These are phyloP conservation scores for Distichodus sexfasciatus DNA, from an alignment of 2,797 vertebrate species.

Conservation along the genomic window DNA sequence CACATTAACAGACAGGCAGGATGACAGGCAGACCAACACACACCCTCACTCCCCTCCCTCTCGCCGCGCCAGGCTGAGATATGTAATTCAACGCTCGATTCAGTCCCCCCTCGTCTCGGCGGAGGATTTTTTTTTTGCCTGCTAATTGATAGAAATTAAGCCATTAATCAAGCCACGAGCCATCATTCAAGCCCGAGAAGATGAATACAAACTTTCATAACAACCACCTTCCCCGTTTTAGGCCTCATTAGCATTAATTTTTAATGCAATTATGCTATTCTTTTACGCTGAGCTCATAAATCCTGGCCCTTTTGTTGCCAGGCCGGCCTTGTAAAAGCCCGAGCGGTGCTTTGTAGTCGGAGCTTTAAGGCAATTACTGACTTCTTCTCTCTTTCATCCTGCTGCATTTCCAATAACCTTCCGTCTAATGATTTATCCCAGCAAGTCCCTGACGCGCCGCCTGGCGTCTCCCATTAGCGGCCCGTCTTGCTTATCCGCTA, in stretches of 20 bases:
- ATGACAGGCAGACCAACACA: too few species aligned
- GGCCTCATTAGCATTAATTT: slow-evolving; percentile 99
- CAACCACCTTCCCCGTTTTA: slow-evolving; percentile 99
- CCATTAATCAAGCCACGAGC: slow-evolving; percentile 99
- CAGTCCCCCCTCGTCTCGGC: slow-evolving; percentile 85
- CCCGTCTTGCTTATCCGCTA: slow-evolving; percentile 54
- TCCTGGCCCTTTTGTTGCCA: slow-evolving; percentile 99
- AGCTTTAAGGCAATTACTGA: slow-evolving; percentile 99
- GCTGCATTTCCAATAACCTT: slow-evolving; percentile 90
- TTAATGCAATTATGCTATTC: slow-evolving; percentile 99
- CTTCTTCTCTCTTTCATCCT: slow-evolving; percentile 87
- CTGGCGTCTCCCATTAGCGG: slow-evolving; percentile 50
- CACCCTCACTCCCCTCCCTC: slow-evolving; percentile 60
- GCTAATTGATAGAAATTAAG: slow-evolving; percentile 99
- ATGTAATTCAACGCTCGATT: slow-evolving; percentile 99
- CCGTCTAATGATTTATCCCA: slow-evolving; percentile 83
- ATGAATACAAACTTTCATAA: slow-evolving; percentile 99
- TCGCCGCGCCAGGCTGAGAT: slow-evolving; percentile 77
- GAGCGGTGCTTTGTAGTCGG: slow-evolving; percentile 98
- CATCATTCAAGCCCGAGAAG: slow-evolving; percentile 97
- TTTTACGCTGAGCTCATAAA: slow-evolving; percentile 99
- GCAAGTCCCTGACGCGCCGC: slow-evolving; percentile 55
- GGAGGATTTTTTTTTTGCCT: slow-evolving; percentile 89
- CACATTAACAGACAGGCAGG: too few species aligned
- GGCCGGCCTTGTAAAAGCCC: slow-evolving; percentile 98